Conservation (phyloP, 2,113 vertebrate species). For the Petaurus breviceps region DNA sequence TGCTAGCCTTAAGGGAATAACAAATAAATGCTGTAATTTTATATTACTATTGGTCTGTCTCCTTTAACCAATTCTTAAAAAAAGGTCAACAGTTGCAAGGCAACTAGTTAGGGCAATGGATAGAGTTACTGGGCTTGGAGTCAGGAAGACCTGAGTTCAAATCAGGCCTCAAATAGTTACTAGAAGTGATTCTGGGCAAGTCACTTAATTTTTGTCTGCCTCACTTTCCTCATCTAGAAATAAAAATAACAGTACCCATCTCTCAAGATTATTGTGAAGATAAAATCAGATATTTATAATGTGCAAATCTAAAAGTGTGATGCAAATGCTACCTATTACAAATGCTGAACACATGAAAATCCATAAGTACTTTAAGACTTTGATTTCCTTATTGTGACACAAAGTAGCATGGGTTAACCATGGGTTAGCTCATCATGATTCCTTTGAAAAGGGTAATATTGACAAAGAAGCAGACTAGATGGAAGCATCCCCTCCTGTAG, state of each 20-base stretch:
- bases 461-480: neutral
- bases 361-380: neutral
- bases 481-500: neutral
- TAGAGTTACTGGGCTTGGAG: neutral
- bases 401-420: neutral
- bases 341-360: constrained; percentile 35
- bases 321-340: neutral
- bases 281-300: neutral
- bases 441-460: constrained; percentile 43
- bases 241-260: neutral
- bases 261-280: neutral
- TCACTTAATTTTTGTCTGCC: neutral
- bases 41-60: too few species aligned
- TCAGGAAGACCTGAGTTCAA: neutral
- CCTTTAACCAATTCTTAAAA: too few species aligned
- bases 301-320: neutral
- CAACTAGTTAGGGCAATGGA: neutral
- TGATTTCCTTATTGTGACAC: constrained; percentile 56
- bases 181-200: neutral
- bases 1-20: too few species aligned
- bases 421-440: constrained; percentile 41
- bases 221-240: neutral
- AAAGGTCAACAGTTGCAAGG: neutral
- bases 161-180: neutral
- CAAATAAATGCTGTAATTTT: too few species aligned